Evolutionary conservation across 1,140 invertebrate species (phyloP).

Genomic region (Pemphigus obesinymphae): DNA sequence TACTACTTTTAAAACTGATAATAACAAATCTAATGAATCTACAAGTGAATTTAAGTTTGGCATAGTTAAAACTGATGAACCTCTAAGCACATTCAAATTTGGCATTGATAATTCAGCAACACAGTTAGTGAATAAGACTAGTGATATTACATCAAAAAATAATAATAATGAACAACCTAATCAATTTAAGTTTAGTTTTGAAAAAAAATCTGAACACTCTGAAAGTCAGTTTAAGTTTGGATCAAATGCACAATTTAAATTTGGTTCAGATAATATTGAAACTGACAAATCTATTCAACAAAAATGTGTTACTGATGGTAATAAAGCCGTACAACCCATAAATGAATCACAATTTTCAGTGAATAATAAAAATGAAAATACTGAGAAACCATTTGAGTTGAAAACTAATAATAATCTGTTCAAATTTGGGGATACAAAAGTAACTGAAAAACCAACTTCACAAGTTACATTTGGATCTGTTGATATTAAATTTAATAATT

Average conservation of each 20-base stretch:
- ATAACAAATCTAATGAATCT: not conserved
- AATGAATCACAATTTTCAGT: not conserved
- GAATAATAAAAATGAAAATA: constrained; percentile 8
- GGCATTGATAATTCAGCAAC: not conserved
- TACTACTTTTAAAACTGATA: not conserved
- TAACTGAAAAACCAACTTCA: not conserved
- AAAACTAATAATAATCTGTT: not conserved
- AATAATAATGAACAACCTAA: not conserved
- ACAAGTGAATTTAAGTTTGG: constrained; percentile 1
- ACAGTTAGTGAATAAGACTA: not conserved
- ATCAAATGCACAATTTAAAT: constrained; percentile 5
- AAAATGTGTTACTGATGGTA: not conserved
- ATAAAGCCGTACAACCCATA: not conserved
- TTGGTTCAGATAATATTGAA: constrained; percentile 4
- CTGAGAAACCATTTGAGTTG: not conserved
- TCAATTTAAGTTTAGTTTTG: not conserved
- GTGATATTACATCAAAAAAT: not conserved
- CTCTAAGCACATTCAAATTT: not conserved
- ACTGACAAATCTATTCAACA: not conserved
- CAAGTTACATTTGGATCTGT: not conserved
- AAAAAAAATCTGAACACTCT: not conserved
- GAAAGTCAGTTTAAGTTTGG: constrained; percentile 4
- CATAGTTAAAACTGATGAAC: not conserved
- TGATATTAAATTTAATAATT: not conserved
- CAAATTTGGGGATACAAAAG: not conserved